phyloP scores from a whole-genome alignment of 2,113 vertebrate genomes.

The Himantopus leucocephalus region DNA sequence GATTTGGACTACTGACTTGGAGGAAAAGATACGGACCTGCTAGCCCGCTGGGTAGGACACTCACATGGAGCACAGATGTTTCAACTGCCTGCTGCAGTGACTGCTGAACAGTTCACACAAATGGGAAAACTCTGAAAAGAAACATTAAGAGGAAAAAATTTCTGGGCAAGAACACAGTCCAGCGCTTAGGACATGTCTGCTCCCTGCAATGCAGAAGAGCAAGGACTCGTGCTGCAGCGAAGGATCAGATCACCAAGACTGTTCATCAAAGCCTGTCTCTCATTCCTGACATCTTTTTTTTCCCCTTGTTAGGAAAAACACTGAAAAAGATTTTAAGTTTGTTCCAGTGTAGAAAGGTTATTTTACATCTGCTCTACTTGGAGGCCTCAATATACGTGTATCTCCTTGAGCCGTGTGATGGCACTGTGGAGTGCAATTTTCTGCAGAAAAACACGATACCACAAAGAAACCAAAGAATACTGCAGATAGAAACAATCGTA shows the following conservation, averaged over 20 bases:
- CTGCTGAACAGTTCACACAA: neutral
- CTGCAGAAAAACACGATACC: neutral
- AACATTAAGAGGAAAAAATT: neutral
- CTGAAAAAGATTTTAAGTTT: neutral
- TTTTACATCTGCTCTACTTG: neutral
- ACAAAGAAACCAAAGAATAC: neutral
- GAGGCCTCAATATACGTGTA: neutral
- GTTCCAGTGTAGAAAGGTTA: neutral
- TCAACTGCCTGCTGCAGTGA: neutral
- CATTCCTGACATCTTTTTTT: no score
- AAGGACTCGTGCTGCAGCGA: accelerated
- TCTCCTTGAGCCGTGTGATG: neutral
- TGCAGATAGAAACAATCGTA: neutral
- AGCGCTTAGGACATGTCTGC: neutral
- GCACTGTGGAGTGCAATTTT: neutral
- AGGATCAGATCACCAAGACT: neutral
- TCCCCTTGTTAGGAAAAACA: neutral
- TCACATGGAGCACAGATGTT: neutral
- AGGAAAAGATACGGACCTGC: neutral
- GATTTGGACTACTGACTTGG: neutral
- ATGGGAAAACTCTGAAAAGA: neutral
- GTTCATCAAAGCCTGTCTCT: neutral
- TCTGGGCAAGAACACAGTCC: neutral
- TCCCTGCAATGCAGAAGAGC: neutral
- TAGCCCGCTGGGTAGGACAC: neutral